These are phyloP conservation scores for Scolopax mira DNA, from an alignment of 2,113 vertebrate genomes.

Conservation along the genomic window DNA sequence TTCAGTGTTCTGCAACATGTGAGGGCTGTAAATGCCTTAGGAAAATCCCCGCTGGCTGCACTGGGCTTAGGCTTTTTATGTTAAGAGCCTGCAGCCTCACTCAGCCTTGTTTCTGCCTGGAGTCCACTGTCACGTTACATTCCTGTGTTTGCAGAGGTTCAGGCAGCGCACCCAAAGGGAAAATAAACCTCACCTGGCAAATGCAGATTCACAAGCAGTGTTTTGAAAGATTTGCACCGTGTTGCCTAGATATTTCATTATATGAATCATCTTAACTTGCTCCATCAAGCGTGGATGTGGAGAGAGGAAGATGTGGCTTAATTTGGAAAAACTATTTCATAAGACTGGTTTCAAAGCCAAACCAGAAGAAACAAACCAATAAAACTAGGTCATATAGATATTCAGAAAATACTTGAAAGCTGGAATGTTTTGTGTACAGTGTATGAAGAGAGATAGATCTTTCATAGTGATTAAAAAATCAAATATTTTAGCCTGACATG, in stretches of 20 bases:
- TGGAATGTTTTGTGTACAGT: not conserved
- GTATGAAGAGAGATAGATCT: not conserved
- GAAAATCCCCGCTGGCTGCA: not conserved
- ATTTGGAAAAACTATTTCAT: not conserved
- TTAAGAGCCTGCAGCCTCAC: not conserved
- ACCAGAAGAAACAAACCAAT: not conserved
- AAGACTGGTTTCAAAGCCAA: not conserved
- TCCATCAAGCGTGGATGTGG: not conserved
- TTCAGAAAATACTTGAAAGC: not conserved
- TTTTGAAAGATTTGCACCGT: not conserved
- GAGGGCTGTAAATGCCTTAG: not conserved
- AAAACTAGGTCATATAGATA: not conserved
- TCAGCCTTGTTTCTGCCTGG: not conserved
- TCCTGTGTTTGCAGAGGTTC: not conserved
- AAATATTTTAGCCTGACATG: not conserved
- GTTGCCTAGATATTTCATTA: not conserved
- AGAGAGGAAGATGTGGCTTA: not conserved
- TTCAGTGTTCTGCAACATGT: not conserved
- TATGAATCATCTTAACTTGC: not conserved
- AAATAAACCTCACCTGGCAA: not conserved
- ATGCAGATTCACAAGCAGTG: not conserved
- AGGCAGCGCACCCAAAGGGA: not conserved
- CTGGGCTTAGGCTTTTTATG: not conserved
- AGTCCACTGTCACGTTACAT: accelerated
- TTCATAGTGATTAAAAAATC: not conserved